A percentile compares a stretch with the other conserved stretches of the same genome.
These are phyloP conservation scores for Diarsia brunnea DNA, from an alignment of 2,888 invertebrate genomes.

Conservation along the genomic window DNA sequence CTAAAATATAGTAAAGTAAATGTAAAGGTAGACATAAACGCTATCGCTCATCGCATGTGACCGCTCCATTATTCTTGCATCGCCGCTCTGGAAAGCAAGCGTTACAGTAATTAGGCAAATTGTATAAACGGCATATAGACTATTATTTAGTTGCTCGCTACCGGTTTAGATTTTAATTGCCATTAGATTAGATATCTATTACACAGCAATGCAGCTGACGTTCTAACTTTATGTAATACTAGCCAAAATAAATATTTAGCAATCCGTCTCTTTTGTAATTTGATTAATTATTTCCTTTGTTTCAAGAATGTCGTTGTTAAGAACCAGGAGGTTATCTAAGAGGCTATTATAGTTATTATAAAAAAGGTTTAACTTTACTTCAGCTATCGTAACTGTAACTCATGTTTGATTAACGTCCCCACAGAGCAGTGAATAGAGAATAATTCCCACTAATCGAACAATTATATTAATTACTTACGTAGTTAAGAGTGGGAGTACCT, in stretches of 20 bases:
- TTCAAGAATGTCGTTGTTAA: constrained; percentile 42
- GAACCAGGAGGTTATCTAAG: constrained; percentile 45
- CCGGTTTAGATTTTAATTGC: constrained; percentile 82
- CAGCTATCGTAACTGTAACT: constrained; percentile 61
- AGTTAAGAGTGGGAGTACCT: constrained; percentile 64
- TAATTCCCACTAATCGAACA: constrained; percentile 74
- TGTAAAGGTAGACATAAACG: constrained; percentile 19
- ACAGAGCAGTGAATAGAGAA: constrained; percentile 71
- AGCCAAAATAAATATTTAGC: constrained; percentile 71
- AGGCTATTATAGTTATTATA: constrained; percentile 43
- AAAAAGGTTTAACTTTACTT: constrained; percentile 37
- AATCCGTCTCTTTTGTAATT: constrained; percentile 55
- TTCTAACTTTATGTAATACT: constrained; percentile 71
- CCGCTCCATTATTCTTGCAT: constrained; percentile 71
- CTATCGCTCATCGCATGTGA: constrained; percentile 43
- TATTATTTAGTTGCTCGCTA: constrained; percentile 78
- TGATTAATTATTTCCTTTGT: constrained; percentile 61
- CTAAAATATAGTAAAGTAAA: background rate
- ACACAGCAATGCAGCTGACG: constrained; percentile 72
- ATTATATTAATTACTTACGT: constrained; percentile 73
- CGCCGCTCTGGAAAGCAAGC: constrained; percentile 80
- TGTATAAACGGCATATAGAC: constrained; percentile 82
- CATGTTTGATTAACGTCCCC: constrained; percentile 69
- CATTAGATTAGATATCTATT: constrained; percentile 76
- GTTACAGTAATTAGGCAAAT: constrained; percentile 84